Conservation (phyloP, 2,797 vertebrate species). For the Falco peregrinus region DNA sequence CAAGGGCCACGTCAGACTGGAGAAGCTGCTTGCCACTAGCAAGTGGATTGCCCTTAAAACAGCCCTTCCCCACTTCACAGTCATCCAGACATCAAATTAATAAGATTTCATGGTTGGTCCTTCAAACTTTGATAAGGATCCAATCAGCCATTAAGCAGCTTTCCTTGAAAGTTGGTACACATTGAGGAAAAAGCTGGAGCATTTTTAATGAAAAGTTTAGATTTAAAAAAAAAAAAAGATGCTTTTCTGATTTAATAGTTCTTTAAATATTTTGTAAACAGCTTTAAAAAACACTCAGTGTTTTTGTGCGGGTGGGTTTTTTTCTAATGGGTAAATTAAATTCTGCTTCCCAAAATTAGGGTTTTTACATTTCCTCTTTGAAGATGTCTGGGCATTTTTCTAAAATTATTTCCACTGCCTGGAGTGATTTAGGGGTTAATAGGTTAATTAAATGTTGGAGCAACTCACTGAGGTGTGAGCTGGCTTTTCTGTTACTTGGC, state of each 20-base stretch:
- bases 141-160: background rate
- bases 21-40: background rate
- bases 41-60: background rate
- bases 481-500: background rate
- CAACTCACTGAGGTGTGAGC: constrained; percentile 11
- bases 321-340: background rate
- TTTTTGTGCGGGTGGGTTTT: background rate
- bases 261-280: background rate
- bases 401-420: constrained; percentile 6
- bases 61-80: background rate
- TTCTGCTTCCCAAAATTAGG: background rate
- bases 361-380: constrained; percentile 14
- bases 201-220: background rate
- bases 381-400: background rate
- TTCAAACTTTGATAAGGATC: background rate
- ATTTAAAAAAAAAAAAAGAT: background rate
- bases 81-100: background rate
- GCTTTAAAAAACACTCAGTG: background rate
- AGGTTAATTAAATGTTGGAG: constrained; percentile 50
- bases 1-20: accelerated
- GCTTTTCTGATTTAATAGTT: background rate
- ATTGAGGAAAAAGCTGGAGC: background rate
- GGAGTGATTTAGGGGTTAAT: constrained; percentile 16
- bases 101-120: background rate
- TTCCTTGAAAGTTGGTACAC: background rate